Percentiles rank a stretch among this genome's conserved stretches.
These are phyloP conservation scores for Ceratoteleas bidentatus DNA, from an alignment of 1,140 invertebrate genomes.

Conservation along the genomic window DNA sequence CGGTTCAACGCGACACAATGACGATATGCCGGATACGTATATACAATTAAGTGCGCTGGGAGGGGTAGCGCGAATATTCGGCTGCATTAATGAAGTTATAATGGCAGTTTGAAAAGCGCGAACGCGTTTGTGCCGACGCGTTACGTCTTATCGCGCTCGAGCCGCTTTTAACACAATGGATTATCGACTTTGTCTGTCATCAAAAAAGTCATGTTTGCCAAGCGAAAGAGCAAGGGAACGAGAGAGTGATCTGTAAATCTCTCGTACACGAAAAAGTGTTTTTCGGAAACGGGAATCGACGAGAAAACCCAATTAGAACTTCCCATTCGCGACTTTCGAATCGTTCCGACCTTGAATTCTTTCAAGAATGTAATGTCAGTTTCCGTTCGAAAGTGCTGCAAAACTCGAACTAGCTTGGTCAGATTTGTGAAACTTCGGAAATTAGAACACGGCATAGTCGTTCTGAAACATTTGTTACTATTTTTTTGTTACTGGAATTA, in stretches of 20 bases:
- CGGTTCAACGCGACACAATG: constrained; percentile 46
- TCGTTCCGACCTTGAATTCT: too few species aligned
- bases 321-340: too few species aligned
- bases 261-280: background rate
- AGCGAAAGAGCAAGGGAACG: background rate
- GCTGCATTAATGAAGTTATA: constrained; percentile 2
- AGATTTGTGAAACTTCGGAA: too few species aligned
- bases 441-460: too few species aligned
- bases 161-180: background rate
- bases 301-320: too few species aligned
- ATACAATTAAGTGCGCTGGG: constrained; percentile 2
- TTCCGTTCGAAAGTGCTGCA: too few species aligned
- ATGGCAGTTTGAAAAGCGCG: constrained; percentile 1
- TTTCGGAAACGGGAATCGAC: too few species aligned
- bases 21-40: constrained; percentile 28
- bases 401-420: too few species aligned
- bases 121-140: background rate
- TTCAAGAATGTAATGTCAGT: too few species aligned
- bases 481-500: too few species aligned
- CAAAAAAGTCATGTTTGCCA: background rate
- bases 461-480: too few species aligned
- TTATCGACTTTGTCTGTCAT: background rate
- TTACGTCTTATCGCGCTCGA: background rate
- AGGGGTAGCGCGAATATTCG: background rate
- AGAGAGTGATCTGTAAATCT: background rate